Conservation (phyloP, 1,140 invertebrate species). For the Thalassaphorura encarpata region DNA sequence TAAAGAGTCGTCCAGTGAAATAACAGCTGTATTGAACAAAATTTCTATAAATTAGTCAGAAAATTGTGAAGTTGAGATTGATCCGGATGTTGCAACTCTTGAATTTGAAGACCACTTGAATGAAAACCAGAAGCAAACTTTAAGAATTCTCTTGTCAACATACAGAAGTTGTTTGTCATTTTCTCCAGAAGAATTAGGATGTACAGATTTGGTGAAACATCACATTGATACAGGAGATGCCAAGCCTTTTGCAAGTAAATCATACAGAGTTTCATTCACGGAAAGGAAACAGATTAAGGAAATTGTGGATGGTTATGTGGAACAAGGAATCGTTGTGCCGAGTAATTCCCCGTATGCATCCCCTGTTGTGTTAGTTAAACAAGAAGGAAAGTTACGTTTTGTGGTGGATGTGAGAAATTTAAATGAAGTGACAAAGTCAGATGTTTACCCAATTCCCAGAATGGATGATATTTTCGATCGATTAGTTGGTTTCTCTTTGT, state of each 20-base stretch:
- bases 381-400: not conserved
- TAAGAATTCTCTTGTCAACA: not conserved
- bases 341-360: not conserved
- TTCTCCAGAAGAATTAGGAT: not conserved
- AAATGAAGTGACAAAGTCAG: not conserved
- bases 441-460: not conserved
- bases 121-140: not conserved
- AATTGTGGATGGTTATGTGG: conserved; percentile 4
- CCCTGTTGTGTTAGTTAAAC: conserved; percentile 6
- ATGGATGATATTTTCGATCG: conserved; percentile 1
- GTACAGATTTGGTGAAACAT: not conserved
- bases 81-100: not conserved
- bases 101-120: not conserved
- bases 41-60: not conserved
- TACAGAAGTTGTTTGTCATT: not conserved
- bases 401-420: not conserved
- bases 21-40: not conserved
- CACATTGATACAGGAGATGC: not conserved
- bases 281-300: conserved; percentile 9
- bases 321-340: conserved; percentile 3
- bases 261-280: not conserved
- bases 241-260: not conserved
- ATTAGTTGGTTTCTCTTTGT: conserved; percentile 37
- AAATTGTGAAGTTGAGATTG: not conserved
- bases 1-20: not conserved